A percentile compares a stretch with the other conserved stretches of the same genome.
These are phyloP conservation scores for Aspidoscelis tigris DNA, from an alignment of 2,113 vertebrate species.

Conservation along the genomic window DNA sequence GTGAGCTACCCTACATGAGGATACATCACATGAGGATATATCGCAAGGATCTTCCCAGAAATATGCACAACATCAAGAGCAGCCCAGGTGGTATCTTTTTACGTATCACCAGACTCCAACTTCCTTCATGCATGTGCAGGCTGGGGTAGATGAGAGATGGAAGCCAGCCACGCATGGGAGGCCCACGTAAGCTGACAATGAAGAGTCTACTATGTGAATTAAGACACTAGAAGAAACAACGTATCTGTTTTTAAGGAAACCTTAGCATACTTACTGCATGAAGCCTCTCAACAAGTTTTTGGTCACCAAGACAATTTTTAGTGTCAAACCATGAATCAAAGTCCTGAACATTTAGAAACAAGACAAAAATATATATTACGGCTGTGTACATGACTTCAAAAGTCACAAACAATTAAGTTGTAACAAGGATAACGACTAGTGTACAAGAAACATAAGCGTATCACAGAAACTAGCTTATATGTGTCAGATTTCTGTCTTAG, in stretches of 20 bases:
- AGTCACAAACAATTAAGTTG: background rate
- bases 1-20: background rate
- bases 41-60: background rate
- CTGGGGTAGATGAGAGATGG: too few species aligned
- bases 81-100: too few species aligned
- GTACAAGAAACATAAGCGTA: background rate
- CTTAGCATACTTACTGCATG: conserved; percentile 82
- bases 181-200: background rate
- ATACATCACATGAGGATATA: background rate
- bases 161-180: too few species aligned
- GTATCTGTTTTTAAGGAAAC: conserved; percentile 1
- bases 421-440: background rate
- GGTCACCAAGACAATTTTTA: conserved; percentile 91
- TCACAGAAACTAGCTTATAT: too few species aligned
- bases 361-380: conserved; percentile 31
- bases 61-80: background rate
- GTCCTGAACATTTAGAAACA: conserved; percentile 73
- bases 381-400: background rate
- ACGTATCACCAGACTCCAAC: too few species aligned
- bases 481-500: background rate
- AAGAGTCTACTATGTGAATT: background rate
- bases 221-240: background rate
- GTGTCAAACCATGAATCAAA: conserved; percentile 95
- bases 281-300: conserved; percentile 90
- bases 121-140: too few species aligned